These are phyloP conservation scores for Hycleus cichorii DNA, from an alignment of 1,140 invertebrate species.

Conservation along the genomic window DNA sequence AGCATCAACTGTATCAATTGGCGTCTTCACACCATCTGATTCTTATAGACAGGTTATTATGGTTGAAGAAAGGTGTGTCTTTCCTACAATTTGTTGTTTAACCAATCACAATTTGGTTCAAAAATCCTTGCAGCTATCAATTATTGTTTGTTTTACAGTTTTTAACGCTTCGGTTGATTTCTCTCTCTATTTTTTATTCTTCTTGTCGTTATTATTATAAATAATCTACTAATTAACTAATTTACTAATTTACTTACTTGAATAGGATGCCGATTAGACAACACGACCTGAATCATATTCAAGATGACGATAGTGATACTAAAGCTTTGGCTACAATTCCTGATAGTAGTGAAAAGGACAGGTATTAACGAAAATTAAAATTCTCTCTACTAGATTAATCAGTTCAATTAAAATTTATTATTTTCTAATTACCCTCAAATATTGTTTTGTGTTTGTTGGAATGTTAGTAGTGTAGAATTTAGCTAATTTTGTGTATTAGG, in stretches of 20 bases:
- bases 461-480: conserved; percentile 33
- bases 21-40: conserved; percentile 24
- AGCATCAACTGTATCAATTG: conserved; percentile 14
- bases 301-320: conserved; percentile 25
- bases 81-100: neutral
- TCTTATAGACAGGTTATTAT: conserved; percentile 19
- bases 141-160: too few species aligned
- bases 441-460: conserved; percentile 9
- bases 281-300: too few species aligned
- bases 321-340: conserved; percentile 27
- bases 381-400: conserved; percentile 1
- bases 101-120: too few species aligned
- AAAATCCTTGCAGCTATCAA: too few species aligned
- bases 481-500: conserved; percentile 45
- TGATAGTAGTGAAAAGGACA: conserved; percentile 30
- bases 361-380: conserved; percentile 21
- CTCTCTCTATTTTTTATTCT: too few species aligned
- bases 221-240: too few species aligned
- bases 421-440: neutral
- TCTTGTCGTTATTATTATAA: too few species aligned
- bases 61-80: conserved; percentile 21
- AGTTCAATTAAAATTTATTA: neutral
- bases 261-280: too few species aligned
- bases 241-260: too few species aligned
- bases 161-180: too few species aligned